Conservation (phyloP, 2,113 vertebrate genomes). For the Macheiramphus alcinus region DNA sequence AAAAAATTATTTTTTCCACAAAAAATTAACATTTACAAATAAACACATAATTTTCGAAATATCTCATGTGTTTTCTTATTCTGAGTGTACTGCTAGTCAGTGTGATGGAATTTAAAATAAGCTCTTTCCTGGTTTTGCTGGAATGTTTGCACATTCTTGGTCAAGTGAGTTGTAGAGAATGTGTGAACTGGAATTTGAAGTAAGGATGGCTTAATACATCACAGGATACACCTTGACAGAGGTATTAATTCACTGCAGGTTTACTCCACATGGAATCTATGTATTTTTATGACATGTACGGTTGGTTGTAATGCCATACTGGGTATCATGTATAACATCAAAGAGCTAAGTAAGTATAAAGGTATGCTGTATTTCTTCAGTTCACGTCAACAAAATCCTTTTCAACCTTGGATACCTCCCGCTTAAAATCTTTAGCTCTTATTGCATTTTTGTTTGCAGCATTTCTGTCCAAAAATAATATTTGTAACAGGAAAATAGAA, state of each 20-base stretch:
- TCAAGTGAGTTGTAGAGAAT: background rate
- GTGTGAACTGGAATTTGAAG: background rate
- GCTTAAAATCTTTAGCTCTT: background rate
- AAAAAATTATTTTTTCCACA: background rate
- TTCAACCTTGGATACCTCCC: background rate
- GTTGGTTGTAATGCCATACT: background rate
- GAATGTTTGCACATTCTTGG: background rate
- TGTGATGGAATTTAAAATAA: background rate
- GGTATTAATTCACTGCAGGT: constrained; percentile 4
- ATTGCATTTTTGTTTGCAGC: constrained; percentile 15
- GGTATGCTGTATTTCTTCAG: constrained; percentile 2
- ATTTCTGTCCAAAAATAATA: constrained; percentile 42
- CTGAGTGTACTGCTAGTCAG: background rate
- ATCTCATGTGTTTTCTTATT: background rate
- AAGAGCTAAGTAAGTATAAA: constrained; percentile 7
- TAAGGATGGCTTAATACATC: background rate
- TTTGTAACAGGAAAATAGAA: background rate
- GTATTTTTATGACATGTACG: background rate
- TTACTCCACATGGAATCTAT: background rate
- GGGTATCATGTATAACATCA: constrained; percentile 1
- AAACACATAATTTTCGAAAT: background rate
- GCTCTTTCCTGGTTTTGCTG: background rate
- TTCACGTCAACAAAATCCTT: background rate
- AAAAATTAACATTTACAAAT: background rate
- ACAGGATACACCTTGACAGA: constrained; percentile 13